Evolutionary conservation across 2,888 invertebrate species (phyloP), one percentile per base, ranked within the genome.

Genomic region (Tribolium freemani): DNA sequence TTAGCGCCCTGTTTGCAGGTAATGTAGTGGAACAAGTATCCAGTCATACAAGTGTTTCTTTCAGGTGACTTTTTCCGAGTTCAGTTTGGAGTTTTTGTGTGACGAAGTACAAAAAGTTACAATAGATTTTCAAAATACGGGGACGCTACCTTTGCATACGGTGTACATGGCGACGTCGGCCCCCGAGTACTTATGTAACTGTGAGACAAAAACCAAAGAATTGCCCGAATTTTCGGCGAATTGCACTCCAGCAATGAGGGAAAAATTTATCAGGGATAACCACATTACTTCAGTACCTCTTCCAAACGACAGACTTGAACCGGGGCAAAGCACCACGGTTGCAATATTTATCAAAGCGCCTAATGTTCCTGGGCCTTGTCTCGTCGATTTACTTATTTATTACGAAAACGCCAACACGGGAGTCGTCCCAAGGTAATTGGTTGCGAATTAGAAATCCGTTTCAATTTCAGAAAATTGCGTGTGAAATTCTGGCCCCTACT

Each of bases 1-100:
- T 90, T 92, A 76, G 93, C 96, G 74, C 96, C 97, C 0, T 93
- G 93, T 81, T 88, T 97, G 81, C 93, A 95, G 90, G 67, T 67
- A 57, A 31, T 30, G 4, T 5, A 56, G 0, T 5, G 5, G 5
- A 26, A 3, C 0, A 26, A 26, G 5, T 26, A 26, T 26, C 11
- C 6, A 21, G 1, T 5, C 26, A 54, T 61, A 13, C 11, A 50
- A n/a, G 30, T 64, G 57, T 69, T 54, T 58, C 73, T 83, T 85
- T 50, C 82, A 94, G 93, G 91, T 94, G 78, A 90, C 90, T 2
- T 93, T 95, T 82, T 90, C 90, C 21, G 91, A 93, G 83, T 89
- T 93, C 48, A 90, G 89, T 60, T 86, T 89, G 0, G 91, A 92
- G 66, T 89, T 94, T 83, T 86, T 95, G 60, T 91, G 92, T 80